These are phyloP conservation scores for Pollimyrus isidori DNA, from an alignment of 2,113 vertebrate genomes.

Conservation along the genomic window DNA sequence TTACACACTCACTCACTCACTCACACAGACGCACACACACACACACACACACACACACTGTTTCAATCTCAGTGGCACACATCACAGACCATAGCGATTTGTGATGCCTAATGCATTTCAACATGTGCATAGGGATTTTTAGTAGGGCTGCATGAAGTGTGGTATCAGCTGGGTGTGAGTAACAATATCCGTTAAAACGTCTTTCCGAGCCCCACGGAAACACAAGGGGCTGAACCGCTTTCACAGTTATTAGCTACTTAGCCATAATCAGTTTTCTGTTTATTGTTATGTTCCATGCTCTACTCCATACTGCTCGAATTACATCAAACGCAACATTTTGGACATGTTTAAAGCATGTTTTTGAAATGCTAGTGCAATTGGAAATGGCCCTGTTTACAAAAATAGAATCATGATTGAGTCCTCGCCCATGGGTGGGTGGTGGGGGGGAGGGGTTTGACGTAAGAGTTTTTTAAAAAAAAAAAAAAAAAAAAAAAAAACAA, in stretches of 20 bases:
- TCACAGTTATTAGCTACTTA: background rate
- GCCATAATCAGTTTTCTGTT: background rate
- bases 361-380: background rate
- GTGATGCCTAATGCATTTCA: background rate
- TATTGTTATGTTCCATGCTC: background rate
- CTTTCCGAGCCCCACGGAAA: background rate
- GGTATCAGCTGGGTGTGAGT: background rate
- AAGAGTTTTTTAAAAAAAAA: background rate
- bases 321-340: background rate
- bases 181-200: background rate
- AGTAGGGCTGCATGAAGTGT: background rate
- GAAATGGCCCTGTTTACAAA: background rate
- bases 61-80: background rate
- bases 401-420: background rate
- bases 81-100: background rate
- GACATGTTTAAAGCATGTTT: background rate
- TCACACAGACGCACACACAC: background rate
- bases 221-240: background rate
- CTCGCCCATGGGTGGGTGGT: background rate
- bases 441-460: background rate
- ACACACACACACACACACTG: background rate
- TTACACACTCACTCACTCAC: background rate
- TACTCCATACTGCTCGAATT: background rate
- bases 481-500: background rate
- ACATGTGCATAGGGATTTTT: background rate